Base-by-base conservation (phyloP, 2,888 invertebrate species). In the Nudaria mundana region DNA sequence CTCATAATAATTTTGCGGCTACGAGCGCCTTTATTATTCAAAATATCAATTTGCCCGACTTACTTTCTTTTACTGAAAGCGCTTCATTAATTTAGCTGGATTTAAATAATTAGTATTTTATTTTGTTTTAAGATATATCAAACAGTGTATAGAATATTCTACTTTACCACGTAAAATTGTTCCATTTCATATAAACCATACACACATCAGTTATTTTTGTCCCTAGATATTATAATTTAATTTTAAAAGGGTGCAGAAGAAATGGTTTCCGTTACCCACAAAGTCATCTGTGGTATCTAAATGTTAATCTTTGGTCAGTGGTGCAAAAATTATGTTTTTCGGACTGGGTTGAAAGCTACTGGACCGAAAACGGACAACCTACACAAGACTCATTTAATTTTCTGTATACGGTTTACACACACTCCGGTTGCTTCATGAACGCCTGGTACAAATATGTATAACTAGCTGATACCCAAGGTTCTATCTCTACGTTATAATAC, bases 261-360 rank as follows among this genome's bases (percentile, higher is more conserved):
- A 75, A 71, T 67, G 61, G 69, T 64, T 71, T 80, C 83, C 81
- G 76, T 64, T 56, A 46, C 31, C 63, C 57, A 84, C 82, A 86
- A 83, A 78, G 71, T 60, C 61, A 56, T 40, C 52, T 77, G 81
- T 49, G 81, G 83, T 85, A 87, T 87, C 87, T 85, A 78, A 87
- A 87, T 82, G 84, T 77, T 77, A 76, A 87, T 87, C 87, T 87
- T 86, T 86, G 87, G 86, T 81, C 83, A 83, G 73, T 85, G 80
- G 79, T 74, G 81, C 87, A 88, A 88, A 87, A 88, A 87, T 87
- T 87, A 88, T 87, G 87, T 84, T 85, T 88, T 87, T 86, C 83
- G 87, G 86, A 77, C 82, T 65, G 68, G 54, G 52, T 51, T 58
- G 41, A 68, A 70, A 78, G 59, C 73, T 67, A 74, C 66, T 80